These are phyloP conservation scores for Andrena praecox DNA, from an alignment of 2,888 invertebrate genomes.

Conservation along the genomic window DNA sequence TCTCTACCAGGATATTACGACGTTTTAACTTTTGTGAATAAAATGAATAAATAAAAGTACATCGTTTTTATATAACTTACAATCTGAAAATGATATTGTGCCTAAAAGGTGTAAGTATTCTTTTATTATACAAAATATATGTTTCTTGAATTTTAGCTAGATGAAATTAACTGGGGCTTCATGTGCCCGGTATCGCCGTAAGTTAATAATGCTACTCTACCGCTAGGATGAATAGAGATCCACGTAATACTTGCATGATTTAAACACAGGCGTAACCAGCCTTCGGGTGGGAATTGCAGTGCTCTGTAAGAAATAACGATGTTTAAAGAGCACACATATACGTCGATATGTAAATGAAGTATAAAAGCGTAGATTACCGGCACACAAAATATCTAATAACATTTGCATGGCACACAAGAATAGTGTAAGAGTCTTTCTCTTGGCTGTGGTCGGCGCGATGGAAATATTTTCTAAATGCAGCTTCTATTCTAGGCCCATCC, in stretches of 20 bases:
- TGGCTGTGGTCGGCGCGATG: constrained; percentile 94
- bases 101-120: constrained; percentile 15
- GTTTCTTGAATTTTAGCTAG: constrained; percentile 48
- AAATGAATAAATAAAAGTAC: constrained; percentile 20
- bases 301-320: constrained; percentile 88
- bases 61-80: constrained; percentile 8
- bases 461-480: constrained; percentile 97
- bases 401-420: constrained; percentile 98
- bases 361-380: constrained; percentile 86
- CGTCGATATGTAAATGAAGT: neutral
- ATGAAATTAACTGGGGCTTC: constrained; percentile 89
- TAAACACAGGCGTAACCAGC: constrained; percentile 96
- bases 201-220: constrained; percentile 92
- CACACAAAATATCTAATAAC: constrained; percentile 98
- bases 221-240: constrained; percentile 94
- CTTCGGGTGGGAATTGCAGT: constrained; percentile 98
- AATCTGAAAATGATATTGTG: neutral
- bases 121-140: constrained; percentile 30
- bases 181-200: constrained; percentile 97
- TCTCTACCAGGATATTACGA: constrained; percentile 6
- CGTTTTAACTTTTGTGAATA: neutral
- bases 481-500: constrained; percentile 97
- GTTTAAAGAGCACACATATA: neutral
- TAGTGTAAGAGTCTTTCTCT: constrained; percentile 92
- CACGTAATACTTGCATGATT: constrained; percentile 98